phyloP scores from a whole-genome alignment of 2,888 invertebrate genomes.

The Ramazzottius varieornatus region DNA sequence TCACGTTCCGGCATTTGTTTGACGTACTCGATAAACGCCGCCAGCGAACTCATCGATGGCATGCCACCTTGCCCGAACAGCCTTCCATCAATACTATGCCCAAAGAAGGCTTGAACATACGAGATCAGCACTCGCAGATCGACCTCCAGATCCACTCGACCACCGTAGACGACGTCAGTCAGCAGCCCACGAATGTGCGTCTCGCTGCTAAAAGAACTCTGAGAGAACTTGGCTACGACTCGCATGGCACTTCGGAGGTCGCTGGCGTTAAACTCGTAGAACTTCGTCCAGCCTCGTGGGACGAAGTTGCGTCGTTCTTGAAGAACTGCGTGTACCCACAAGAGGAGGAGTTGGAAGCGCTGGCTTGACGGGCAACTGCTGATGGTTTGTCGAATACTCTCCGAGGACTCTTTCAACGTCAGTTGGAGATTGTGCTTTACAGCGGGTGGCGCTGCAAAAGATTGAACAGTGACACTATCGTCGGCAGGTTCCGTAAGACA shows the following conservation, averaged over 20 bases:
- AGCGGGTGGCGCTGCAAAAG: slow-evolving; percentile 42
- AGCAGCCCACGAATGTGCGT: slow-evolving; percentile 45
- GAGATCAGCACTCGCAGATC: slow-evolving; percentile 40
- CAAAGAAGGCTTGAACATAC: slow-evolving; percentile 27
- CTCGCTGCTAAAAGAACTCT: slow-evolving; percentile 31
- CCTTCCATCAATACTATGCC: not conserved
- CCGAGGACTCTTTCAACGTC: slow-evolving; percentile 23
- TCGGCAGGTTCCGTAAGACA: no score
- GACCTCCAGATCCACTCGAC: slow-evolving; percentile 48
- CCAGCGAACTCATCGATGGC: not conserved
- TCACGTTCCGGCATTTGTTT: slow-evolving; percentile 43
- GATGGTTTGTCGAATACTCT: not conserved
- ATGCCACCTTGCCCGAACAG: no score
- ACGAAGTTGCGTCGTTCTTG: slow-evolving; percentile 66
- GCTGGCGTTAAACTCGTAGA: slow-evolving; percentile 58
- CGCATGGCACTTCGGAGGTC: slow-evolving; percentile 49
- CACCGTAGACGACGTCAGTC: slow-evolving; percentile 55
- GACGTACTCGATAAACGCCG: slow-evolving; percentile 18
- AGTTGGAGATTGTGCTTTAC: slow-evolving; percentile 50
- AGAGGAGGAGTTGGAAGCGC: slow-evolving; percentile 41
- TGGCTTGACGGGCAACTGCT: slow-evolving; percentile 7
- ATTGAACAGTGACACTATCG: no score
- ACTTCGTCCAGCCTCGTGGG: slow-evolving; percentile 65
- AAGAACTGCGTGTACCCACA: slow-evolving; percentile 63
- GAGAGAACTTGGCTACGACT: slow-evolving; percentile 30